These are phyloP conservation scores for Erebia palarica DNA, from an alignment of 2,888 invertebrate genomes.

Conservation along the genomic window DNA sequence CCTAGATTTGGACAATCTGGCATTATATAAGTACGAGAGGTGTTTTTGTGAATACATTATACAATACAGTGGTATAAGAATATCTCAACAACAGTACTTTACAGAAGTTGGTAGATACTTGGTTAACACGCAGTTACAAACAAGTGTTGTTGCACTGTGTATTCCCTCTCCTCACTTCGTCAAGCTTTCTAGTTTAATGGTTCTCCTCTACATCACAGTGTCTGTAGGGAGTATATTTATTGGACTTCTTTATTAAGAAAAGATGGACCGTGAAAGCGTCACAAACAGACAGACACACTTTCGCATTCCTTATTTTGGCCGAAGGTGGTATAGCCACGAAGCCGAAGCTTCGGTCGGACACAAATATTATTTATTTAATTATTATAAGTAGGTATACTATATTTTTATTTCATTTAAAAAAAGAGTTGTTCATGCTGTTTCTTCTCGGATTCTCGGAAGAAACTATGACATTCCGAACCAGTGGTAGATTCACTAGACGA, in stretches of 20 bases:
- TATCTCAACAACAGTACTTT: constrained; percentile 19
- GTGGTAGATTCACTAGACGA: too few relatives aligned
- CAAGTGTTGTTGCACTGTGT: constrained; percentile 27
- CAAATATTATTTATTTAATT: too few relatives aligned
- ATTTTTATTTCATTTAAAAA: too few relatives aligned
- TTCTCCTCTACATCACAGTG: constrained; percentile 6
- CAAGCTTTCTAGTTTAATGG: constrained; percentile 21
- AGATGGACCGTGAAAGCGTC: neutral
- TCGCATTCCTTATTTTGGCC: too few relatives aligned
- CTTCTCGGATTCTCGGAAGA: too few relatives aligned
- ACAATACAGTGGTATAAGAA: constrained; percentile 4
- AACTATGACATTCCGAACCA: too few relatives aligned
- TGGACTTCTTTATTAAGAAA: constrained; percentile 8
- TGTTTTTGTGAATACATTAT: neutral
- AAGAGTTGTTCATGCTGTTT: too few relatives aligned
- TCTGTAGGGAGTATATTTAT: constrained; percentile 13
- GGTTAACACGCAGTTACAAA: constrained; percentile 24
- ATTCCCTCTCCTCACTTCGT: constrained; percentile 18
- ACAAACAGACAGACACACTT: too few relatives aligned
- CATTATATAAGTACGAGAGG: neutral
- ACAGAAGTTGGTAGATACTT: constrained; percentile 24
- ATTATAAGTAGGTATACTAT: too few relatives aligned
- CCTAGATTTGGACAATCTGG: neutral
- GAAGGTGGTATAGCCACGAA: too few relatives aligned
- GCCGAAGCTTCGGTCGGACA: too few relatives aligned